phyloP scores from a whole-genome alignment of 2,888 invertebrate genomes.

The Cactoblastis cactorum region DNA sequence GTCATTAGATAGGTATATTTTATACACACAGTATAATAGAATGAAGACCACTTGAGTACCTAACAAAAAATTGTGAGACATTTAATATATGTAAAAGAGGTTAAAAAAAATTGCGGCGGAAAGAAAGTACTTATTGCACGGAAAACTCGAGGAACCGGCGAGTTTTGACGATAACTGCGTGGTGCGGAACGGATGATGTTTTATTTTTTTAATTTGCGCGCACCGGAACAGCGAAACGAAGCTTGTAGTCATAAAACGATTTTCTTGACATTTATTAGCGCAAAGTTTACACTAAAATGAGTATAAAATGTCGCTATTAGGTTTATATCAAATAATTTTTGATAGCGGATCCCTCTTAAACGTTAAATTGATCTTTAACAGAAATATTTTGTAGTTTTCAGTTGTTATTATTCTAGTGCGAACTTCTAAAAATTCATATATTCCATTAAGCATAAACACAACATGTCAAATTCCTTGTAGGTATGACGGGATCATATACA shows the following conservation, averaged over 20 bases:
- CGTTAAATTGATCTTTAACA: not conserved
- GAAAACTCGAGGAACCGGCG: constrained; percentile 38
- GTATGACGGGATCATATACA: too few relatives aligned
- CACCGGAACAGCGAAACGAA: constrained; percentile 40
- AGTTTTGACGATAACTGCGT: constrained; percentile 36
- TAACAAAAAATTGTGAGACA: too few relatives aligned
- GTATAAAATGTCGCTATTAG: not conserved
- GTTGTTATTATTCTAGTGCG: too few relatives aligned
- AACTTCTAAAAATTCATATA: too few relatives aligned
- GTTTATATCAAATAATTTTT: not conserved
- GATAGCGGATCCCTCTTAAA: not conserved
- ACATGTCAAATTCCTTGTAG: too few relatives aligned
- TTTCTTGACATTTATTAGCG: constrained; percentile 6
- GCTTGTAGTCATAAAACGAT: constrained; percentile 24
- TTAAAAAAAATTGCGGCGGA: not conserved
- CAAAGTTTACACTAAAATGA: not conserved
- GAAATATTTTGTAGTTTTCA: not conserved
- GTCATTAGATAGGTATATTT: too few relatives aligned
- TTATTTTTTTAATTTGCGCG: constrained; percentile 40
- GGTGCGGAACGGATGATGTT: constrained; percentile 40
- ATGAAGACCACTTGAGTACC: too few relatives aligned
- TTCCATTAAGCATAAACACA: too few relatives aligned
- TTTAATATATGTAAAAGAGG: too few relatives aligned
- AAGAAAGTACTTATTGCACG: too few relatives aligned
- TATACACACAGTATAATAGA: too few relatives aligned